phyloP scores from a whole-genome alignment of 2,888 invertebrate genomes.

The Lasioglossum oenotherae region DNA sequence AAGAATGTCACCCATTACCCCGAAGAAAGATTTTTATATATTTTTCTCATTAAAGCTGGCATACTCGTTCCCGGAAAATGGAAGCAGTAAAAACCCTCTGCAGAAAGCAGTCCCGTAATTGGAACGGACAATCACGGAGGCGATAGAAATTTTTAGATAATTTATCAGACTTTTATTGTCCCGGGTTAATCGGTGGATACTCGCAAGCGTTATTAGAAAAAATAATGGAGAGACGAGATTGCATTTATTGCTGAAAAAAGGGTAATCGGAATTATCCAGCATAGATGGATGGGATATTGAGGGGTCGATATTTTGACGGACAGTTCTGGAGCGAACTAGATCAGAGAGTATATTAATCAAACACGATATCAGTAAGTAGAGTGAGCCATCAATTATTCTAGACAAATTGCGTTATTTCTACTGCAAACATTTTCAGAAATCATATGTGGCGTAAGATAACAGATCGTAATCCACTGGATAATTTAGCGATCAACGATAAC shows the following conservation, averaged over 20 bases:
- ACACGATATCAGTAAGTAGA: constrained; percentile 11
- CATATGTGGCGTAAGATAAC: not conserved
- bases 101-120: not conserved
- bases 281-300: constrained; percentile 9
- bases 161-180: not conserved
- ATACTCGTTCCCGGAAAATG: not conserved
- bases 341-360: constrained; percentile 16
- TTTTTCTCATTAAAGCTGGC: not conserved
- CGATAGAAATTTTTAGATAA: not conserved
- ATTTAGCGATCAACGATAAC: not conserved
- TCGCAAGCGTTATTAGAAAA: not conserved
- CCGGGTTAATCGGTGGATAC: not conserved
- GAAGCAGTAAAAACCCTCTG: not conserved
- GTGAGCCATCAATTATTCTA: constrained; percentile 9
- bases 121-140: not conserved
- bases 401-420: constrained; percentile 15
- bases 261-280: not conserved
- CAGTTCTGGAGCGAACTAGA: constrained; percentile 27
- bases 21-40: not conserved
- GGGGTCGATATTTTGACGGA: constrained; percentile 19
- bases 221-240: not conserved
- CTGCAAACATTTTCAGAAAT: not conserved
- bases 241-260: not conserved
- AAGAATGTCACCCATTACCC: not conserved
- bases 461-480: not conserved